Conservation (phyloP, 2,113 vertebrate species). For the Desmodus rotundus region DNA sequence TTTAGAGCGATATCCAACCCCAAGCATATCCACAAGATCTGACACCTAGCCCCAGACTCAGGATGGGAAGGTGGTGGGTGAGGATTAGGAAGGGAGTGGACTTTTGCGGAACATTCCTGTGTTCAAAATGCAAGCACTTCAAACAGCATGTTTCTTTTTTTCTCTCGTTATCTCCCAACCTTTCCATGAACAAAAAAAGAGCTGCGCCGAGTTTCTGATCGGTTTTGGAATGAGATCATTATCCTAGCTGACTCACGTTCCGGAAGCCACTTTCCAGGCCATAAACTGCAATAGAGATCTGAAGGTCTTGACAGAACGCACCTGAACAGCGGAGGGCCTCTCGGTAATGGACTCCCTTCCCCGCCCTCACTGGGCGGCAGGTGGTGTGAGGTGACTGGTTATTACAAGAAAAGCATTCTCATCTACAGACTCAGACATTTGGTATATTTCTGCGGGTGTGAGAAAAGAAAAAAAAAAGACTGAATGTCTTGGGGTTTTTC, state of each 20-base stretch:
- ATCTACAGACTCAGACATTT: conserved; percentile 29
- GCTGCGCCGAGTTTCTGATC: background rate
- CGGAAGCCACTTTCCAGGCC: conserved; percentile 36
- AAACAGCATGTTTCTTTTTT: background rate
- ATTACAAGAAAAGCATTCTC: background rate
- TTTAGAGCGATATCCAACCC: background rate
- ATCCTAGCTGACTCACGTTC: background rate
- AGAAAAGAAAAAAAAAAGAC: background rate
- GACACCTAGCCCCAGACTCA: background rate
- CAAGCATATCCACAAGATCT: background rate
- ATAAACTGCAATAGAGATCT: background rate
- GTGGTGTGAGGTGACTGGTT: background rate
- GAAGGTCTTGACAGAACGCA: background rate
- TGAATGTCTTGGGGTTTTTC: background rate
- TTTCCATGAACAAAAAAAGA: conserved; percentile 16
- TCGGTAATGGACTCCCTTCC: background rate
- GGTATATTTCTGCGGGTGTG: background rate
- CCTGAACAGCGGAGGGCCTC: background rate
- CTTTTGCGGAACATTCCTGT: background rate
- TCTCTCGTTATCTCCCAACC: background rate
- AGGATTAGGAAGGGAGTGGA: rapidly evolving
- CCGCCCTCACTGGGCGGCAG: background rate
- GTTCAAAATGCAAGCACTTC: background rate
- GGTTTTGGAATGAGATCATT: conserved; percentile 59
- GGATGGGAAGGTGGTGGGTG: background rate